Evolutionary conservation across 2,888 invertebrate species (phyloP).

Genomic region (Prenolepis imparis): DNA sequence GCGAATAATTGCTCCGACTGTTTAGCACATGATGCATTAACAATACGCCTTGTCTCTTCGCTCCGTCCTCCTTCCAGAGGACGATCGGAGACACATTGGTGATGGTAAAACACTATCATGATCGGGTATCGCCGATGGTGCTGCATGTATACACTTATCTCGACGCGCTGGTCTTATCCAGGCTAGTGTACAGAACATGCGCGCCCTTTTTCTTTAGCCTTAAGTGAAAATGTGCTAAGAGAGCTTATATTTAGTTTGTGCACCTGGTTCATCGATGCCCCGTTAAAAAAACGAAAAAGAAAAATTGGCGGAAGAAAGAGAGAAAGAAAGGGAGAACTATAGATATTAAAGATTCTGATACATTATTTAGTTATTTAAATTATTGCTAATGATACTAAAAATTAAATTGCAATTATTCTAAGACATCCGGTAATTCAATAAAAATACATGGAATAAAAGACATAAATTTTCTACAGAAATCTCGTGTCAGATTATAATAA

Average conservation of each 20-base stretch:
- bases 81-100: not conserved
- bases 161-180: not conserved
- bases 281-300: not conserved
- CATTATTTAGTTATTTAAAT: not conserved
- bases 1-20: conserved; percentile 27
- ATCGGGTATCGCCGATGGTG: not conserved
- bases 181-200: not conserved
- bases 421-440: not conserved
- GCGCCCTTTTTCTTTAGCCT: not conserved
- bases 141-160: not conserved
- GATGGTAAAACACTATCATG: not conserved
- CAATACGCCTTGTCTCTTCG: not conserved
- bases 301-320: not conserved
- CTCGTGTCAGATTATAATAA: not conserved
- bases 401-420: not conserved
- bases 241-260: conserved; percentile 36
- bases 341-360: not conserved
- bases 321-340: no score
- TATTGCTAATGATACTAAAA: not conserved
- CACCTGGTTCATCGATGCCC: not conserved
- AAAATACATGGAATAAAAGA: not conserved
- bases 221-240: conserved; percentile 1
- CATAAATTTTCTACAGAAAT: not conserved
- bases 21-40: conserved; percentile 6
- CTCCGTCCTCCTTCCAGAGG: not conserved